Conservation (phyloP, 2,888 invertebrate genomes). For the Troilus luridus region DNA sequence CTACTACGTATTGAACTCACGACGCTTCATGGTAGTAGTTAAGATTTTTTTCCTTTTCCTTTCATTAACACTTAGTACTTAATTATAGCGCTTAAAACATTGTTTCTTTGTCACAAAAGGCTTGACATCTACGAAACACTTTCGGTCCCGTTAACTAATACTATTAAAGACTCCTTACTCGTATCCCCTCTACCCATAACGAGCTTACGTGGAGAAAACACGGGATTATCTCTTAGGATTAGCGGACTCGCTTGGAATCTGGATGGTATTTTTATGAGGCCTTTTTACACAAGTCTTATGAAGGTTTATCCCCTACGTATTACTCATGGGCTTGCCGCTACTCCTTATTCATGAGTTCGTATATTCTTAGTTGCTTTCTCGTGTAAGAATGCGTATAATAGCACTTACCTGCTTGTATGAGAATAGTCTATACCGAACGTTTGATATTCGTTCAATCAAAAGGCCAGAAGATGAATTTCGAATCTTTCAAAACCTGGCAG, state of each 20-base stretch:
- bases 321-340: background rate
- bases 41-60: no score
- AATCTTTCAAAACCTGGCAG: background rate
- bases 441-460: background rate
- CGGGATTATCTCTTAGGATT: background rate
- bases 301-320: background rate
- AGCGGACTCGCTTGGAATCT: background rate
- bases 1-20: no score
- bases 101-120: background rate
- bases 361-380: background rate
- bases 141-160: background rate
- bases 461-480: background rate
- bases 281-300: slow-evolving; percentile 6
- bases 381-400: background rate
- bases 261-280: background rate
- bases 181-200: background rate
- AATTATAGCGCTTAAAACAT: no score
- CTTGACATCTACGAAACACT: background rate
- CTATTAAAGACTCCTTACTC: background rate
- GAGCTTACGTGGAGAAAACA: background rate
- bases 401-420: background rate
- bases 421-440: background rate
- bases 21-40: no score
- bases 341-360: background rate
- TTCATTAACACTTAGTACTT: no score